Conservation (phyloP, 2,888 invertebrate genomes). For the Andrena chrysosceles region DNA sequence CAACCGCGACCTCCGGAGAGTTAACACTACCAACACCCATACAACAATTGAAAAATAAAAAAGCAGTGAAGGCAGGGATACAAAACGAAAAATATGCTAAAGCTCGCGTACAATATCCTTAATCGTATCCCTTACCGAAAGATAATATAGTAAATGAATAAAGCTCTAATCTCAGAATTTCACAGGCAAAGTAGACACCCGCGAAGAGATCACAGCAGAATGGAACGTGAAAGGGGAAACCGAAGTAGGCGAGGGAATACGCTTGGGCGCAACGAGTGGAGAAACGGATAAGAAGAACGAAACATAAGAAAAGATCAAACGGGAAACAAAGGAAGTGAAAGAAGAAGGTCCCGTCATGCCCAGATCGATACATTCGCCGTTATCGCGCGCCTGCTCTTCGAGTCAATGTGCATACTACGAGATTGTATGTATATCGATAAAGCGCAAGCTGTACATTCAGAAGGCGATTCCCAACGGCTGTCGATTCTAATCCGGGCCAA, state of each 20-base stretch:
- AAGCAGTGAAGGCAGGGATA: not conserved
- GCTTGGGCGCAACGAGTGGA: not conserved
- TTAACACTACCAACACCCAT: no score
- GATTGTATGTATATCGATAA: constrained; percentile 12
- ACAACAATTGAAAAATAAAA: not conserved
- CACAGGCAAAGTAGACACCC: constrained; percentile 23
- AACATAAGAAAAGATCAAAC: constrained; percentile 35
- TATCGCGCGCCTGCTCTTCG: constrained; percentile 66
- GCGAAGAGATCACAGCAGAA: constrained; percentile 10
- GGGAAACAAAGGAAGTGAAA: constrained; percentile 57
- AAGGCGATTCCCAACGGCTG: constrained; percentile 59
- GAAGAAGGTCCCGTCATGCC: constrained; percentile 52
- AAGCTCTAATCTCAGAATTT: constrained; percentile 63
- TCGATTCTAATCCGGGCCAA: constrained; percentile 64
- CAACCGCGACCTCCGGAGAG: no score
- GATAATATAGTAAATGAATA: constrained; percentile 64
- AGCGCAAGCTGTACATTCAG: constrained; percentile 50
- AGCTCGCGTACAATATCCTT: not conserved
- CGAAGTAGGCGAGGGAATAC: not conserved
- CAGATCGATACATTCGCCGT: constrained; percentile 68
- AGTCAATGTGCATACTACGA: constrained; percentile 36
- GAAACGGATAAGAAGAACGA: constrained; percentile 11
- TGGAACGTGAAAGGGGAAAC: not conserved
- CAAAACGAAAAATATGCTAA: constrained; percentile 12
- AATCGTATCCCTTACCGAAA: not conserved